Base-by-base conservation (phyloP, 2,797 vertebrate genomes). In the Oreochromis grahami region DNA sequence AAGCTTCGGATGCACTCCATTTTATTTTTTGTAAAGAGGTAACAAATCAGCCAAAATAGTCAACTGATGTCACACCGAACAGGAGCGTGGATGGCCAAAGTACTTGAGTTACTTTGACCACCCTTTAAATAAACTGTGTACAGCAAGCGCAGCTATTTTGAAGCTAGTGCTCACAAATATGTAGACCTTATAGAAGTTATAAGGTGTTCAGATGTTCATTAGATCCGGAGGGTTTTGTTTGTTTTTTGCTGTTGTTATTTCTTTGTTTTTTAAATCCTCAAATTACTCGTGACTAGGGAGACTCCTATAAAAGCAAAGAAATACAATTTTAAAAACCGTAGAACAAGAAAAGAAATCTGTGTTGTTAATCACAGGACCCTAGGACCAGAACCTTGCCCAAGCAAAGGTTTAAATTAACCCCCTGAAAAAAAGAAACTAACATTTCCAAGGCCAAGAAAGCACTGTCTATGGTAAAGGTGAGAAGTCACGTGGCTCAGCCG, bases 151-250 rank as follows among this genome's bases (percentile, higher is more conserved):
- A 26, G 53, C 53, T 26, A 55, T 0, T 55, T 55, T 5, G 24
- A 55, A 53, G 2, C 52, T 55, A 55, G 52, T 55, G 21, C 52
- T 55, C 24, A 55, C 24, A 55, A 56, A 56, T 15, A 56, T 56
- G 55, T 9, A 55, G 52, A 26, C 12, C 12, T 55, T 26, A 26
- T 26, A 32, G 5, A 8, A 3, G 0, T 32, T 29, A 56, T 17
- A 56, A 17, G 26, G 14, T 17, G 26, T 32, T 58, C 55, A 58
- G 55, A 58, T 58, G 14, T 58, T 58, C 26, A 58, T 58, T 58
- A 3, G 14, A 58, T 58, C 26, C 3, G 0, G 8, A 56, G 1
- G 13, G 24, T 13, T 53, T 24, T 24, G 21, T 15, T n/a, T 9
- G 19, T 4, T 0, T 29, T 15, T 56, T 29, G 1, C 3, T 29